Evolutionary conservation across 2,113 vertebrate genomes (phyloP), one percentile per base, ranked within the genome.

Genomic region (Columbina picui): DNA sequence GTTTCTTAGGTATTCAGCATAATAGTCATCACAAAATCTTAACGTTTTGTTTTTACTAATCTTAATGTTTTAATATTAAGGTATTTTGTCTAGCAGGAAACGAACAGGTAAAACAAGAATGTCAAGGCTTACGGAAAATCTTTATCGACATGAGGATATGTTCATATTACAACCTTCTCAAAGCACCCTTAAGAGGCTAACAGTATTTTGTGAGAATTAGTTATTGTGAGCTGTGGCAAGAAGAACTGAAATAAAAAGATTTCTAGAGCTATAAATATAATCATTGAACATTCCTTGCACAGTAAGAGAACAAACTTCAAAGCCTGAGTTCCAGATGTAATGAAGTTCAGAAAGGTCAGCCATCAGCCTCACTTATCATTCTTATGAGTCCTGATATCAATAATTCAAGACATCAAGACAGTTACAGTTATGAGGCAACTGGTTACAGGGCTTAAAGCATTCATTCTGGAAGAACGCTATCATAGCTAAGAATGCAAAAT

Each of bases 251-350:
- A 90, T 82, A 67, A 69, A 91, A 86, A 77, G 43, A 82, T 43
- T 87, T 94, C 60, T 75, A 84, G 60, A 91, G 65, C 56, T 87
- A 71, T 92, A 96, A 84, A 87, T 87, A 84, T 23, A 74, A 78
- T 49, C 52, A 70, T 4, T 83, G 57, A 86, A 61, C 69, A 84
- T 91, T 82, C 82, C 73, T 71, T 79, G 38, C 81, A 78, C 69
- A 71, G 60, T 75, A 93, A 59, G 64, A 81, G 84, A 94, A 77
- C 4, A 38, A 92, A 91, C 64, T 91, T 93, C 81, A 87, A 95
- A 96, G 87, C 20, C 52, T 59, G 47, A 0, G 1, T 64, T 87
- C 38, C 84, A 95, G 93, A 89, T 84, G 73, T 70, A 89, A 87
- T 27, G 74, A 91, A 94, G 84, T 61, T 76, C 70, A 64, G 81